These are phyloP conservation scores for Anthophora plumipes DNA, from an alignment of 2,888 invertebrate species.

Conservation along the genomic window DNA sequence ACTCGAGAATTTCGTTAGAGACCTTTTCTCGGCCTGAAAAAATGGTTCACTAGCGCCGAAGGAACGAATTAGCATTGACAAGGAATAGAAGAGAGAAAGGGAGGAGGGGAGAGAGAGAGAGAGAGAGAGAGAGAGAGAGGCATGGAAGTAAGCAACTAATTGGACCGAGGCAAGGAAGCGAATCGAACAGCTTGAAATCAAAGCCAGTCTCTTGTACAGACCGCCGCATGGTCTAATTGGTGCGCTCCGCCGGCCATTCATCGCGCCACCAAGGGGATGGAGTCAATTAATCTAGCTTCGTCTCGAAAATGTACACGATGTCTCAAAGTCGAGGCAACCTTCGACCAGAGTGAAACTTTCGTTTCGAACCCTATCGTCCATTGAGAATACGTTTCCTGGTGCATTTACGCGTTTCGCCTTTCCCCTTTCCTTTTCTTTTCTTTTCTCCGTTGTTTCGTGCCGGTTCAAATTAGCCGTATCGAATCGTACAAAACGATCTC, in stretches of 20 bases:
- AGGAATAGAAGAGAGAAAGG: no score
- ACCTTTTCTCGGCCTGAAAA: not conserved
- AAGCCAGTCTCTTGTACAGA: constrained; percentile 33
- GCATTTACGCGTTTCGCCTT: constrained; percentile 9
- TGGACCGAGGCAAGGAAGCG: constrained; percentile 31
- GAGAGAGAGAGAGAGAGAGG: not conserved
- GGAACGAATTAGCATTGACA: constrained; percentile 43
- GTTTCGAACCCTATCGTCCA: not conserved
- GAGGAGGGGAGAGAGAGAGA: no score
- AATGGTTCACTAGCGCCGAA: not conserved
- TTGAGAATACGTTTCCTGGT: not conserved
- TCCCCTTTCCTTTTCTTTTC: no score
- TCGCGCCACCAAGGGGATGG: constrained; percentile 34
- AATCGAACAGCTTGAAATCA: constrained; percentile 46
- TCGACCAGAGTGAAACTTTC: not conserved
- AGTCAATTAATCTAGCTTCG: constrained; percentile 49
- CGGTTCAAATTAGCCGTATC: constrained; percentile 10
- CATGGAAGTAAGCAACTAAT: constrained; percentile 47
- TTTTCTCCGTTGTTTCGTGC: constrained; percentile 18
- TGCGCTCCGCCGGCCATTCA: constrained; percentile 38
- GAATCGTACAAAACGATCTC: constrained; percentile 13
- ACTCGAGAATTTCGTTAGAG: not conserved
- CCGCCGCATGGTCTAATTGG: constrained; percentile 46
- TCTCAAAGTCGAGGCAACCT: not conserved
- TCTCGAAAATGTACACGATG: constrained; percentile 1